These are phyloP conservation scores for Danio tinwini DNA, from an alignment of 2,797 vertebrate genomes.

Conservation along the genomic window DNA sequence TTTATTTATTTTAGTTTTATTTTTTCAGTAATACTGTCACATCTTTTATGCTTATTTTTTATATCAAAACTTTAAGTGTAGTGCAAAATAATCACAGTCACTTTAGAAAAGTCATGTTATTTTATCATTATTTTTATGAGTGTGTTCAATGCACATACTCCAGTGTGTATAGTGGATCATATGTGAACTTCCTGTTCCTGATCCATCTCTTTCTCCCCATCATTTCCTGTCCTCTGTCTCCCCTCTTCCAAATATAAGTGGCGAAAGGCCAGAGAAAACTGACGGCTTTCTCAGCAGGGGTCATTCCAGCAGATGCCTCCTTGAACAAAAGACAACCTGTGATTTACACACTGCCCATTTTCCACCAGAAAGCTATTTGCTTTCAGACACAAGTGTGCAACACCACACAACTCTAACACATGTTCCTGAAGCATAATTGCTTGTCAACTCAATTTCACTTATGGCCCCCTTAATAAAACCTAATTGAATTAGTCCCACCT, in stretches of 20 bases:
- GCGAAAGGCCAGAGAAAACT: slow-evolving; percentile 26
- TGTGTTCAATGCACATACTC: background rate
- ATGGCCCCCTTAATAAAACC: slow-evolving; percentile 73
- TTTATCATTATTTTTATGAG: background rate
- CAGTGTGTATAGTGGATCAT: background rate
- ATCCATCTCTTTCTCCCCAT: background rate
- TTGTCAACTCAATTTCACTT: slow-evolving; percentile 66
- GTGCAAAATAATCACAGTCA: background rate
- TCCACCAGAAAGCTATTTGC: slow-evolving; percentile 50
- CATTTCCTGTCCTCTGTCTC: slow-evolving; percentile 14
- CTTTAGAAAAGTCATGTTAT: background rate
- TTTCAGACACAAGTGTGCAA: slow-evolving; percentile 44
- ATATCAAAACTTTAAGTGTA: background rate
- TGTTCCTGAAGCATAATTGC: slow-evolving; percentile 71
- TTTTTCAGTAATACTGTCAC: background rate
- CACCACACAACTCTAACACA: slow-evolving; percentile 49
- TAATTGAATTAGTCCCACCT: slow-evolving; percentile 76
- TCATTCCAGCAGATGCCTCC: slow-evolving; percentile 31
- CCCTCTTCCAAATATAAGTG: slow-evolving; percentile 23
- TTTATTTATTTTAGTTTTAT: too few relatives aligned
- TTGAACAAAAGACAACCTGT: background rate
- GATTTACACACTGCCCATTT: slow-evolving; percentile 60
- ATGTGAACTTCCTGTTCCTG: slow-evolving; percentile 8
- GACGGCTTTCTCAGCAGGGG: slow-evolving; percentile 19
- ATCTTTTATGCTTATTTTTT: background rate